Evolutionary conservation across 2,888 invertebrate genomes (phyloP), one percentile per base, ranked within the genome.

Genomic region (Oxyteleia sp.): DNA sequence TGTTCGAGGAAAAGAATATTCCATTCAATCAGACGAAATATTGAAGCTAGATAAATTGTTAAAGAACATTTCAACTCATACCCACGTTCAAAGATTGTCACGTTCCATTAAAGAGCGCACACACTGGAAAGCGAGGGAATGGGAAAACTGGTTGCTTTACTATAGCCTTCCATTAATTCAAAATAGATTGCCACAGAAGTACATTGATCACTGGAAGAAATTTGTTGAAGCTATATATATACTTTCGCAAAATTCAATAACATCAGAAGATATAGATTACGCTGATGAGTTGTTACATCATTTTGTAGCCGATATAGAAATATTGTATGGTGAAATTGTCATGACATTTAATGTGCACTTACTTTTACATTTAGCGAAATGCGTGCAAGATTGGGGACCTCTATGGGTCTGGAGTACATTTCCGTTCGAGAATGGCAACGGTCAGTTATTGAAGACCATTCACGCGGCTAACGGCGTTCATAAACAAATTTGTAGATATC

Each of bases 371-470:
- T 26, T 84, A n/a, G 13, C 63, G 0, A 49, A 53, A 41, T 69
- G 72, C 59, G 79, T 71, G 11, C 38, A n/a, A 15, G n/a, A 76
- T 41, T 84, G 78, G 68, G 81, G 78, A 5, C 81, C 72, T 7
- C 47, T 79, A 41, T 75, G 75, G 66, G n/a, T 45, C 18, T 61
- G 74, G 23, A 59, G 32, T 32, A 64, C 59, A 3, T 66, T 72
- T 66, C 43, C 66, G 0, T 74, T 68, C 53, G 72, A 80, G 61
- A 59, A 55, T 57, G 64, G 59, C 11, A 74, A 66, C 35, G 75
- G 66, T 23, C 18, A 53, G 49, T 10, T 59, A 13, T 7, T 55
- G n/a, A 43, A 55, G 11, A 23, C 20, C 2, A 69, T 68, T n/a
- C 59, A 47, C 43, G 63, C 41, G n/a, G 61, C 41, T 0, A 59